A percentile compares a stretch with the other conserved stretches of the same genome.
These are phyloP conservation scores for Chloroceryle inda DNA, from an alignment of 2,797 vertebrate species.

Conservation along the genomic window DNA sequence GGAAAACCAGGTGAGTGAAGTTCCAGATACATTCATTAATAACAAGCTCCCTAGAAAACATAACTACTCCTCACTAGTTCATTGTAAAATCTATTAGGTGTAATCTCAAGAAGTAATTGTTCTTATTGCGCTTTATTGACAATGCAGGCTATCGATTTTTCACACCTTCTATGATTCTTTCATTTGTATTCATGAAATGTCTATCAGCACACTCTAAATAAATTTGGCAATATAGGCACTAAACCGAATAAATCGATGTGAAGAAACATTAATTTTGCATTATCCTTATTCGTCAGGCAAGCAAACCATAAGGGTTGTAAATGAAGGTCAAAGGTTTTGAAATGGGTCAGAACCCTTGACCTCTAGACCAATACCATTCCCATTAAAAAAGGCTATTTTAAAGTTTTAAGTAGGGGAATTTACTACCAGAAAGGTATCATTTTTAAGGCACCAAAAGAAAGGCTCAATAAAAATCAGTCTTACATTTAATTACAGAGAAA, in stretches of 20 bases:
- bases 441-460: slow-evolving; percentile 79
- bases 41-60: slow-evolving; percentile 77
- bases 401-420: slow-evolving; percentile 85
- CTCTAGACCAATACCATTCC: slow-evolving; percentile 88
- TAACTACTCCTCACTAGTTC: slow-evolving; percentile 80
- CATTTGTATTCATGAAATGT: slow-evolving; percentile 99
- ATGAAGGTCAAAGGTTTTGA: slow-evolving; percentile 93
- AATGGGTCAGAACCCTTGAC: slow-evolving; percentile 95
- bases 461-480: slow-evolving; percentile 79
- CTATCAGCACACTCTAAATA: slow-evolving; percentile 92
- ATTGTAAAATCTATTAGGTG: slow-evolving; percentile 84
- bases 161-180: slow-evolving; percentile 92
- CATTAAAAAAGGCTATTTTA: slow-evolving; percentile 87
- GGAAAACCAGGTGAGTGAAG: slow-evolving; percentile 46
- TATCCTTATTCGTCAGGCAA: slow-evolving; percentile 94
- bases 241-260: slow-evolving; percentile 92
- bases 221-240: slow-evolving; percentile 92
- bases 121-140: slow-evolving; percentile 84
- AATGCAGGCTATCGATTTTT: slow-evolving; percentile 85
- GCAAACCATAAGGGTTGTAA: slow-evolving; percentile 84
- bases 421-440: slow-evolving; percentile 83
- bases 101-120: slow-evolving; percentile 84
- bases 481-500: slow-evolving; percentile 70
- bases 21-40: slow-evolving; percentile 64
- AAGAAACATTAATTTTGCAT: slow-evolving; percentile 98